A percentile compares a stretch with the other conserved stretches of the same genome.
Evolutionary conservation across 2,888 invertebrate genomes (phyloP).

Genomic region (Cephus pulcher): DNA sequence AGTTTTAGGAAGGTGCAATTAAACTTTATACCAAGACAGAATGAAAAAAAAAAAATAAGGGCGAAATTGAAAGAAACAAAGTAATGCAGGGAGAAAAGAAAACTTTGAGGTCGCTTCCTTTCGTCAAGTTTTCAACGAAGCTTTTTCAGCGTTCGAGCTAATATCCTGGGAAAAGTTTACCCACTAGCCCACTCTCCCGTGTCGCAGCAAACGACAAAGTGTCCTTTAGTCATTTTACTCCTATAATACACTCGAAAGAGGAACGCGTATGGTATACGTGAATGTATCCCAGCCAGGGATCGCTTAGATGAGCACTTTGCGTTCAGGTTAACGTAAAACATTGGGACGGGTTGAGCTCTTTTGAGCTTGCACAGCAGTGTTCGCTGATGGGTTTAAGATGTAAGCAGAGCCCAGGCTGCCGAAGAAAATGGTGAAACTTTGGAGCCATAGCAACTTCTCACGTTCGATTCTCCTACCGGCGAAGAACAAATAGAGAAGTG

Average conservation of each 20-base stretch:
- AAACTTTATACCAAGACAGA: not conserved
- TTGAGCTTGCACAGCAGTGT: constrained; percentile 8
- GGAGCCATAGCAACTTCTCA: constrained; percentile 13
- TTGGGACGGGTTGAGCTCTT: not conserved
- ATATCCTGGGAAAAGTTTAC: not conserved
- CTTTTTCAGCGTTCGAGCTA: not conserved
- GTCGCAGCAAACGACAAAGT: not conserved
- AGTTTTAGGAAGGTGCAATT: not conserved
- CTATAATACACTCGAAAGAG: not conserved
- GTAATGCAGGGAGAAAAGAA: not conserved
- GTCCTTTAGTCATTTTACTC: not conserved
- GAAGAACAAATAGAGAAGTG: constrained; percentile 42
- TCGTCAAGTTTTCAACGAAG: not conserved
- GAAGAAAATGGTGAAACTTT: constrained; percentile 42
- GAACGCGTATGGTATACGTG: not conserved
- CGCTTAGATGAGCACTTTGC: not conserved
- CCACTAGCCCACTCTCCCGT: not conserved
- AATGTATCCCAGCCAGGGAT: not conserved
- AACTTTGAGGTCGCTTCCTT: not conserved
- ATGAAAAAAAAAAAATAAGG: not conserved
- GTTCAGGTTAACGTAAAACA: not conserved
- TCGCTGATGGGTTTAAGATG: constrained; percentile 42
- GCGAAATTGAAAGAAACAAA: not conserved
- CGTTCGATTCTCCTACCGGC: constrained; percentile 18
- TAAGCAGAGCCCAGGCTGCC: constrained; percentile 33